A percentile compares a stretch with the other conserved stretches of the same genome.
These are phyloP conservation scores for Anoura caudifer DNA, from an alignment of 2,113 vertebrate species.

Conservation along the genomic window DNA sequence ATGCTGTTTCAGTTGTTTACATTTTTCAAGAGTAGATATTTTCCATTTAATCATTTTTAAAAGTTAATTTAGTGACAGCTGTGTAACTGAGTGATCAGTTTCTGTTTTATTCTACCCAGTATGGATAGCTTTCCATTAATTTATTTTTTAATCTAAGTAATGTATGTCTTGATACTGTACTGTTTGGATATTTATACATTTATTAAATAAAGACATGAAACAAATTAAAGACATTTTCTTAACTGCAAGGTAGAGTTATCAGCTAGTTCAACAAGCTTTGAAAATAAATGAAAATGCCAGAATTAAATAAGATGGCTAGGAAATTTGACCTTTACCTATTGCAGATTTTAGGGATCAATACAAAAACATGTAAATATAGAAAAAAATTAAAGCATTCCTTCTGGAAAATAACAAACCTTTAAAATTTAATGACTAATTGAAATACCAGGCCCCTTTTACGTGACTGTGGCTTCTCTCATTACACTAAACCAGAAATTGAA, in stretches of 20 bases:
- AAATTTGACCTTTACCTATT: constrained; percentile 36
- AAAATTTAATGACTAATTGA: constrained; percentile 60
- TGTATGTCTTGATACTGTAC: not conserved
- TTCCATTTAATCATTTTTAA: constrained; percentile 20
- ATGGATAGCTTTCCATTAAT: constrained; percentile 44
- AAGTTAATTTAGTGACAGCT: constrained; percentile 50
- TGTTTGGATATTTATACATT: constrained; percentile 9
- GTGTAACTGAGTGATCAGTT: not conserved
- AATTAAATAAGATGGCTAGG: constrained; percentile 7
- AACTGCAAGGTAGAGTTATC: not conserved
- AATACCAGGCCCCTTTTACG: constrained; percentile 52
- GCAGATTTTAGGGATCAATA: constrained; percentile 38
- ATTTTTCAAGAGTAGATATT: constrained; percentile 10
- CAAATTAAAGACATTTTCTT: constrained; percentile 23
- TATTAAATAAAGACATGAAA: constrained; percentile 39
- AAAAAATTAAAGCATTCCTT: constrained; percentile 48
- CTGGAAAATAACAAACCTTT: constrained; percentile 45
- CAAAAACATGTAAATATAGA: constrained; percentile 44
- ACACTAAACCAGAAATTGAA: constrained; percentile 50
- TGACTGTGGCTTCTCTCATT: constrained; percentile 41
- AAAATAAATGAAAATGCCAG: constrained; percentile 35
- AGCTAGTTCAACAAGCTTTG: constrained; percentile 23
- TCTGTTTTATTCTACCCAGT: not conserved
- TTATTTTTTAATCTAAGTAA: constrained; percentile 28
- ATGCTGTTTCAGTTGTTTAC: not conserved